phyloP scores from a whole-genome alignment of 2,113 vertebrate genomes.

The Eretmochelys imbricata region DNA sequence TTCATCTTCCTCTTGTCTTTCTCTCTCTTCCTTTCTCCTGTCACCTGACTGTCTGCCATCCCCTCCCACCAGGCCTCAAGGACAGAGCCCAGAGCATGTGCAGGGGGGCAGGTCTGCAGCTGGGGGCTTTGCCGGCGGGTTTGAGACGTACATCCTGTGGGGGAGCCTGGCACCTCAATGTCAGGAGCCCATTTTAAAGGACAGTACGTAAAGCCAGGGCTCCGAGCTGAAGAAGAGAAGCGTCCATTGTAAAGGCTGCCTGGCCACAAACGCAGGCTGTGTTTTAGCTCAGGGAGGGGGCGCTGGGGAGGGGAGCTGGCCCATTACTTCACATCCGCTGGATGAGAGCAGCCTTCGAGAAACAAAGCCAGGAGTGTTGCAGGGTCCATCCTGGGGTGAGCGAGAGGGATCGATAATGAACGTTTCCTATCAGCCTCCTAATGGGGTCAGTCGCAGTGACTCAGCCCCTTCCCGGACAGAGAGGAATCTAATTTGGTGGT shows the following conservation, averaged over 20 bases:
- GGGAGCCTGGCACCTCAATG: not conserved
- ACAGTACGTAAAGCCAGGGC: no score
- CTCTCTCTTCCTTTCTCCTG: not conserved
- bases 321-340: not conserved
- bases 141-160: no score
- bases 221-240: not conserved
- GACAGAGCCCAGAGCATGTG: no score
- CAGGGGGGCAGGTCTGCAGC: not conserved
- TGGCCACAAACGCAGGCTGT: not conserved
- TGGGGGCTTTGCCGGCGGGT: not conserved
- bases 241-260: not conserved
- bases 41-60: not conserved
- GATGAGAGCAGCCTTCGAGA: not conserved
- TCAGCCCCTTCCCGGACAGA: not conserved
- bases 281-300: not conserved
- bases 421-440: not conserved
- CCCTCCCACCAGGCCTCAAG: not conserved
- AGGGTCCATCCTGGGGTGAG: not conserved
- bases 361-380: not conserved
- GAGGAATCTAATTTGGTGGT: not conserved
- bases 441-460: not conserved
- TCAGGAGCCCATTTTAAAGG: not conserved
- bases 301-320: not conserved
- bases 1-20: not conserved
- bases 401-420: not conserved